Evolutionary conservation across 2,797 vertebrate species (phyloP), one percentile per base, ranked within the genome.

Genomic region (Trematomus bernacchii): DNA sequence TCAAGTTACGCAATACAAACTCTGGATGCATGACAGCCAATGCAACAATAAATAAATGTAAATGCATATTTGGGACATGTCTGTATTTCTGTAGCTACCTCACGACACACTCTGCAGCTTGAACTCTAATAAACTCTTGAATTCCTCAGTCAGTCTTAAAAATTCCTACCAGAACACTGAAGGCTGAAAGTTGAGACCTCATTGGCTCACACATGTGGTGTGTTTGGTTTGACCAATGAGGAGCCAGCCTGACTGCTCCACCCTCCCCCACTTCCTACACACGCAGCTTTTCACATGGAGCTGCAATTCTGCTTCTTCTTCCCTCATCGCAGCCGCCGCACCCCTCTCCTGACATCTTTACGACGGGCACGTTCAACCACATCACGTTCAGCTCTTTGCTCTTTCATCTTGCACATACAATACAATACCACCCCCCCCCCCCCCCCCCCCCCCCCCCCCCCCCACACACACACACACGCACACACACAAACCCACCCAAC

Each of bases 161-260:
- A 85, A 77, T 51, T 47, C 67, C 66, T 73, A 52, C 15, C 14
- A 15, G 9, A 50, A 53, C 51, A 57, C 52, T 47, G 19, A 0
- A 3, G 57, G 18, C n/a, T 3, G 44, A 73, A n/a, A 48, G 70
- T 71, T 16, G 69, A 16, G 1, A 11, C 43, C 21, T 63, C 40
- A 95, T 96, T 95, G 95, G 95, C 76, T 55, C 9, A 72, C 4
- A 0, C 10, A 0, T 67, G 90, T 95, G 95, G 95, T 95, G 94
- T 95, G 95, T 95, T 95, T 79, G 88, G 87, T 55, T 85, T 67
- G 90, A 89, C 95, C 94, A 95, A 89, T 95, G 69, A 87, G 33
- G 53, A 21, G 51, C 21, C 0, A 33, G 51, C 51, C 33, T 19
- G 15, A 27, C 43, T 50, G 4, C 2, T 60, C 77, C 69, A 51